These are phyloP conservation scores for Scytalopus superciliaris DNA, from an alignment of 2,113 vertebrate genomes.

Conservation along the genomic window DNA sequence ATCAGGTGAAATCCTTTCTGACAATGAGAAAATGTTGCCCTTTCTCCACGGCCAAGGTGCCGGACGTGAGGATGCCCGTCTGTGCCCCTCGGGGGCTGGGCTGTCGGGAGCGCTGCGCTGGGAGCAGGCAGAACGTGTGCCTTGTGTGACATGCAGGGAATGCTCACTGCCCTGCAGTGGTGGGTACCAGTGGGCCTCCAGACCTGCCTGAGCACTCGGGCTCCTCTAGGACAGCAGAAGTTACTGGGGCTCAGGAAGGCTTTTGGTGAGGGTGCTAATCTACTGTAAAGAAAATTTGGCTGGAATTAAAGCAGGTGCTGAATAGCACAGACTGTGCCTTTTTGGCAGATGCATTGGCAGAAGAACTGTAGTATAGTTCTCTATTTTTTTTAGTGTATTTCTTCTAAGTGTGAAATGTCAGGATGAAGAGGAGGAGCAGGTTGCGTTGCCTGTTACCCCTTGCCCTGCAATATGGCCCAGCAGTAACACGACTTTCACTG, in stretches of 20 bases:
- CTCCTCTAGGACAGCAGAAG: background rate
- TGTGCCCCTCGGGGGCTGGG: background rate
- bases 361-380: background rate
- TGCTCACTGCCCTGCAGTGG: background rate
- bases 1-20: background rate
- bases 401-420: background rate
- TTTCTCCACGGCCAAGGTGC: background rate
- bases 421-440: background rate
- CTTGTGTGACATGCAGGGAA: background rate
- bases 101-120: too few relatives aligned
- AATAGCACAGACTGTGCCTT: background rate
- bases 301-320: background rate
- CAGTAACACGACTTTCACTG: background rate
- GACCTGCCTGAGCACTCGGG: background rate
- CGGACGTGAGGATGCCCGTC: background rate
- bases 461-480: background rate
- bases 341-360: background rate
- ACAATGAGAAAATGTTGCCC: background rate
- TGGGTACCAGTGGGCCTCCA: background rate
- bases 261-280: background rate
- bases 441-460: rapidly evolving
- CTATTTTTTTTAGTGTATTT: background rate
- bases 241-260: background rate
- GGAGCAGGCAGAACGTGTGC: background rate
- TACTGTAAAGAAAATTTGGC: background rate